phyloP scores from a whole-genome alignment of 2,797 vertebrate species.

The Eulemur albifrons region DNA sequence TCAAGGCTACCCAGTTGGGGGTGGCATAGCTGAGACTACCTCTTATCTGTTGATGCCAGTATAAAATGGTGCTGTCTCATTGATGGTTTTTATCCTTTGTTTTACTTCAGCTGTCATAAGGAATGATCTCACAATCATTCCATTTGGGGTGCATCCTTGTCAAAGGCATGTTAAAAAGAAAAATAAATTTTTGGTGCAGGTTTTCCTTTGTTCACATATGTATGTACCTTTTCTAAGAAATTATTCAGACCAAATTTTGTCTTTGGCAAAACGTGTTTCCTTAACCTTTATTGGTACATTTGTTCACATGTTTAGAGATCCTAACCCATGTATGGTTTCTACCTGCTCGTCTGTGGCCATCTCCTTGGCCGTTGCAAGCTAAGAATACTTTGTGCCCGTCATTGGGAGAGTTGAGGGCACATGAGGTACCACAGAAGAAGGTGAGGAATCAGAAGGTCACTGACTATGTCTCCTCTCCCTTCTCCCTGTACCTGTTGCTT shows the following conservation, averaged over 20 bases:
- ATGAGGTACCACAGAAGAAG: neutral
- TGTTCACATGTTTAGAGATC: neutral
- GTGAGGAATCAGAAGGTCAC: neutral
- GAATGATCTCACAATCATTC: neutral
- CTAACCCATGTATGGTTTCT: neutral
- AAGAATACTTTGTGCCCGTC: neutral
- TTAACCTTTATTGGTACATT: neutral
- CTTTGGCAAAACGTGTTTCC: neutral
- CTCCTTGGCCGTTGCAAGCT: neutral
- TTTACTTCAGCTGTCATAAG: neutral
- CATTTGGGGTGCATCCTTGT: neutral
- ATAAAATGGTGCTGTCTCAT: neutral
- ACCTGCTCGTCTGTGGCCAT: neutral
- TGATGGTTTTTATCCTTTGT: neutral
- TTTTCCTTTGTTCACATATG: neutral
- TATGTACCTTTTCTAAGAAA: slow-evolving; percentile 27
- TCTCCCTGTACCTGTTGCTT: neutral
- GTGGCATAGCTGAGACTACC: neutral
- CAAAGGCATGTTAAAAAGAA: neutral
- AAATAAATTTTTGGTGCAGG: neutral
- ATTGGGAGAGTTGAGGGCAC: neutral
- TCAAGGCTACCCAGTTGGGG: neutral
- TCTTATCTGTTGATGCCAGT: neutral
- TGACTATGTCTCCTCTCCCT: neutral
- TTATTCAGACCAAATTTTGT: neutral